Base-by-base conservation (phyloP, 2,113 vertebrate genomes). In the Scatophagus argus region DNA sequence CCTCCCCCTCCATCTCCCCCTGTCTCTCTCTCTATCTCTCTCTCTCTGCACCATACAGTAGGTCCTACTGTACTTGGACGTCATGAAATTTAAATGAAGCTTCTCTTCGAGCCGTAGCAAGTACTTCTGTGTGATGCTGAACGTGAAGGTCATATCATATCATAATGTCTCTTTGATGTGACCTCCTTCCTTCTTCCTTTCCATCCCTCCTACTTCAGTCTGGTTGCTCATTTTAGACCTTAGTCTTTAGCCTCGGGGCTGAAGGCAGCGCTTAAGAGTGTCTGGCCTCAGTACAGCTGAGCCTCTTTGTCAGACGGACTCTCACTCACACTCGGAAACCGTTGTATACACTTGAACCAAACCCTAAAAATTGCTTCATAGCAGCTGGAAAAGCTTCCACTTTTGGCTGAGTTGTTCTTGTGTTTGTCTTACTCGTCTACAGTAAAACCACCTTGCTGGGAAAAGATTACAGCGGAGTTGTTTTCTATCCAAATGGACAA, bases 71-170 rank as follows among this genome's bases (percentile, higher is more conserved):
- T 89, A 91, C 83, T 84, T 84, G 90, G 79, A 64, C 10, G 5
- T 34, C 75, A 89, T 91, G 0, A 82, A 90, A 88, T 55, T 91
- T 88, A 41, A 78, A 93, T 88, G 70, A 84, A 39, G 44, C 56
- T 59, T 68, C 75, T 43, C 66, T 80, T 88, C 32, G 19, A 77
- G 65, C 67, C 47, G 31, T 59, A 38, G 80, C 43, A 56, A 47
- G 54, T 29, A 14, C 59, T 13, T 73, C 59, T 60, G 29, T 61
- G 14, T 25, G 27, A 47, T 54, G 29, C 32, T 62, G 44, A 68
- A 74, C 67, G 21, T 54, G 27, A 23, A 31, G 3, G 13, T 21
- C 2, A 68, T 73, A n/a, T n/a, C n/a, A 73, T 56, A 46, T 60
- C 10, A 16, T 27, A 7, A 49, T 43, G 38, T 52, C 17, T 29